Evolutionary conservation across 2,888 invertebrate species (phyloP).

Genomic region (Apamea epomidion): DNA sequence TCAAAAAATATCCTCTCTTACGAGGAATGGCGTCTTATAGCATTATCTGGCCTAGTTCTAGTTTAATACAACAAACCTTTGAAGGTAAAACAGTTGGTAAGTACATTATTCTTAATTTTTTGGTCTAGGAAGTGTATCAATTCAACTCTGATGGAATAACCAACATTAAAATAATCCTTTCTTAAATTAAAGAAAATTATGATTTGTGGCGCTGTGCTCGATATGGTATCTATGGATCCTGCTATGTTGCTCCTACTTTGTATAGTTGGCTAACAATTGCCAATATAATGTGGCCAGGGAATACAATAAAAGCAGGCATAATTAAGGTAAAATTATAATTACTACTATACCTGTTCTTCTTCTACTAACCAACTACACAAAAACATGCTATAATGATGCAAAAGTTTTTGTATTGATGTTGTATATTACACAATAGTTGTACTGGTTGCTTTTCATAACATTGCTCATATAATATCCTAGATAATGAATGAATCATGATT

Average conservation of each 20-base stretch:
- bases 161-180: neutral
- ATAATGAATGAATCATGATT: neutral
- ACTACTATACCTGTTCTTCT: neutral
- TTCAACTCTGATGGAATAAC: neutral
- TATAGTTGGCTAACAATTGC: conserved; percentile 95
- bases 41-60: conserved; percentile 93
- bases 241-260: conserved; percentile 95
- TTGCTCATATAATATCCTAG: neutral
- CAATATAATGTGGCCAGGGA: conserved; percentile 94
- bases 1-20: conserved; percentile 85
- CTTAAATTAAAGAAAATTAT: conserved; percentile 84
- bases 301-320: conserved; percentile 92
- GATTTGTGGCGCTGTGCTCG: conserved; percentile 93
- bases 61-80: conserved; percentile 93
- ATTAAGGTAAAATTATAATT: conserved; percentile 90
- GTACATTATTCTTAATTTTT: conserved; percentile 58
- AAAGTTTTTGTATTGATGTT: conserved; percentile 8
- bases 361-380: neutral
- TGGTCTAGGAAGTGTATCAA: neutral
- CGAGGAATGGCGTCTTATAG: conserved; percentile 93
- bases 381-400: conserved; percentile 13
- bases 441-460: conserved; percentile 10
- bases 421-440: neutral
- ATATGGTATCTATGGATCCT: conserved; percentile 95
- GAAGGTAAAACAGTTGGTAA: conserved; percentile 92